Evolutionary conservation across 2,113 vertebrate species (phyloP), one percentile per base, ranked within the genome.

Genomic region (Acanthisitta chloris): DNA sequence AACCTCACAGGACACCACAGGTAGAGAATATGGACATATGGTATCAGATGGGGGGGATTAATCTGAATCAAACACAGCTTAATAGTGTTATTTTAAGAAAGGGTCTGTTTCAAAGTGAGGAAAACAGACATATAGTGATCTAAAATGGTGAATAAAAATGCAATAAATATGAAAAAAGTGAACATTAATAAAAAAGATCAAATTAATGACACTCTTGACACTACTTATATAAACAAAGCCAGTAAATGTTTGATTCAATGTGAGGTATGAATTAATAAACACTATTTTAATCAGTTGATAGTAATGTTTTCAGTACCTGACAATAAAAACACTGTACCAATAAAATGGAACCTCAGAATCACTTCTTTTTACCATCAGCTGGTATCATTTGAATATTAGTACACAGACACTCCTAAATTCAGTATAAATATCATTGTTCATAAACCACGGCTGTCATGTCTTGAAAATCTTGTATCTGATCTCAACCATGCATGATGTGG

Each of bases 371-470:
- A 40, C 36, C n/a, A 58, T 48, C 33, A 82, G 55, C 52, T 80
- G 40, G 2, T 87, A 71, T 70, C 36, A 66, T 34, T 11, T 89
- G 65, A 40, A 36, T 74, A 69, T 49, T 26, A 76, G 54, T 64
- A 29, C 42, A 74, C 36, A 62, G 64, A 17, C 17, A 83, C 59
- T 51, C 48, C 58, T 42, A 64, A 86, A 84, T 29, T 40, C 83
- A n/a, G 48, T 59, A 52, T 61, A 91, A 81, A 79, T 52, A 94
- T 38, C 69, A 64, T 38, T 36, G 40, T 23, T 61, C 59, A 43
- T 8, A 23, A 95, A 85, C 31, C 64, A 69, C 40, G 18, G 80
- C 88, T 93, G 91, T 96, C 79, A 96, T 77, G 66, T 51, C 64
- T 57, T 69, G 40, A 80, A 90, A 72, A 94, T 34, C 38, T 46